Base-by-base conservation (phyloP, 2,797 vertebrate genomes). In the Nasua narica region DNA sequence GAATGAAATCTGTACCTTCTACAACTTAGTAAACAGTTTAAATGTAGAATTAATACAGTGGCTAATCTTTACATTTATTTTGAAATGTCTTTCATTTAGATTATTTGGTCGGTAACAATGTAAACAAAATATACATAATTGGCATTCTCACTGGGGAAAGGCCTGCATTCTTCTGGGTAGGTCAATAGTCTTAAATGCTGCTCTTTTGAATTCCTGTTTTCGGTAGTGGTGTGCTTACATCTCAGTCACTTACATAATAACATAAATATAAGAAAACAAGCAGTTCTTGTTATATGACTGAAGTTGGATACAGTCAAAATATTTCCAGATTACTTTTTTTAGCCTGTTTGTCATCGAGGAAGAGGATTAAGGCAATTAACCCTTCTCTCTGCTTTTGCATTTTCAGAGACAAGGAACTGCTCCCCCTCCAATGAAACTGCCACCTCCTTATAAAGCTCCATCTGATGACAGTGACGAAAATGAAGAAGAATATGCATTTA, bases 341-440 rank as follows among this genome's bases (percentile, higher is more conserved):
- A 35, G 62, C 43, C 29, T 35, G 14, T 58, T 89, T 84, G 50
- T 60, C 70, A 29, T 25, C 81, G 58, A 81, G 29, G 54, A 81
- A 37, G n/a, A 93, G 43, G 18, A 82, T 23, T 69, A 60, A 76
- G 35, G 4, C 18, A 67, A 3, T 86, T 90, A 83, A 93, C 65
- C 29, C 56, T 88, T 95, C 52, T 56, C 79, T 96, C 95, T 62
- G 93, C 94, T 97, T 97, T 97, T 92, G 86, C 94, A 67, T 96
- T 82, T 83, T 90, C 95, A 99, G 98, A 98, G 98, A 84, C 97
- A 87, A 91, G 89, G 97, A 11, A 98, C 98, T 21, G 98, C 98
- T 65, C 99, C 99, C 0, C 99, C 99, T 93, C 99, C 99, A 0
- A 98, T 99, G 99, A 99, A 98, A 89, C 87, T 99, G 83, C 99